phyloP scores from a whole-genome alignment of 1,140 invertebrate species.

The Acromyrmex charruanus region DNA sequence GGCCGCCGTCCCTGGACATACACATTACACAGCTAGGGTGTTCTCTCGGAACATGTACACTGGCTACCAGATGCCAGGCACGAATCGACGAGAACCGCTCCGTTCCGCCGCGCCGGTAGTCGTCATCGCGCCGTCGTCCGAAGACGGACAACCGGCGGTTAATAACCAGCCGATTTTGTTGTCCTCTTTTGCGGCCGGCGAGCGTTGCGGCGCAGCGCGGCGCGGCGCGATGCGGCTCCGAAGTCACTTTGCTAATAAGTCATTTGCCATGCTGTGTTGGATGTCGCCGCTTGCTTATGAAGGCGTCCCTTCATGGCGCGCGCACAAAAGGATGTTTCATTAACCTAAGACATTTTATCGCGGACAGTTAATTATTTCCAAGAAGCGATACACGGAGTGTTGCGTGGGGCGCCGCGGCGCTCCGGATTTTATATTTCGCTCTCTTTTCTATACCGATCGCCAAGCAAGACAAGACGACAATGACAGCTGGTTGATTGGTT shows the following conservation, averaged over 20 bases:
- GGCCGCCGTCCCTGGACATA: constrained; percentile 29
- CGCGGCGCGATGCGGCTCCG: constrained; percentile 31
- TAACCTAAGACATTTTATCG: constrained; percentile 72
- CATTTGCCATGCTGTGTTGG: constrained; percentile 67
- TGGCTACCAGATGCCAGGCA: constrained; percentile 69
- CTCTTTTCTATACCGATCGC: not conserved
- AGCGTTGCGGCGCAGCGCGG: constrained; percentile 7
- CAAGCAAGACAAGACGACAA: not conserved
- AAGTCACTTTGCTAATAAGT: constrained; percentile 74
- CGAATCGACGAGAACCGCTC: constrained; percentile 40
- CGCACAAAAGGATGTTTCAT: constrained; percentile 75
- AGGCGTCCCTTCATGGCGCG: constrained; percentile 61
- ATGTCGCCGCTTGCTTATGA: constrained; percentile 74
- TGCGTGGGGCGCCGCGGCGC: constrained; percentile 47
- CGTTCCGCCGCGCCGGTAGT: constrained; percentile 46
- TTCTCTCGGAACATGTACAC: constrained; percentile 29
- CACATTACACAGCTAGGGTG: not conserved
- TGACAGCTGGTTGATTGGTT: not conserved
- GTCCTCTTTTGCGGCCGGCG: constrained; percentile 64
- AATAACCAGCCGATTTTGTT: constrained; percentile 72
- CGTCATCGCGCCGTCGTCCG: constrained; percentile 65
- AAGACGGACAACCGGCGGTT: constrained; percentile 64
- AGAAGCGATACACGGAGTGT: constrained; percentile 56
- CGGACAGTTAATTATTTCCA: constrained; percentile 69
- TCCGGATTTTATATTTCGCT: constrained; percentile 33